Evolutionary conservation across 1,140 invertebrate genomes (phyloP).

Genomic region (Daktulosphaira vitifoliae): DNA sequence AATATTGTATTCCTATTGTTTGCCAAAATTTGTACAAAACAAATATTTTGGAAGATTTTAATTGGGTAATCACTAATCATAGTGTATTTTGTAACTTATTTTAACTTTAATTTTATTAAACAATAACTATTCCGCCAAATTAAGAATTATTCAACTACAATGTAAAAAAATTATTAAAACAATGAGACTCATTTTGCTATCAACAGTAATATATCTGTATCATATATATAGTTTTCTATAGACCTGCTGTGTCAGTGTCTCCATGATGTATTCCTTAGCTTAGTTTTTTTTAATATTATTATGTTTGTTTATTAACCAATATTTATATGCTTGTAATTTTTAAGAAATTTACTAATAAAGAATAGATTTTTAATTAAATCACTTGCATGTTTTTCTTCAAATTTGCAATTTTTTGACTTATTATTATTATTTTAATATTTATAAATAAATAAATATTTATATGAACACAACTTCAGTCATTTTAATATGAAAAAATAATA

Average conservation of each 20-base stretch:
- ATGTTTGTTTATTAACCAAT: slow-evolving; percentile 32
- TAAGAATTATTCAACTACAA: slow-evolving; percentile 16
- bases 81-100: slow-evolving; percentile 32
- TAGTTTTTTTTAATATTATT: slow-evolving; percentile 32
- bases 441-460: no score
- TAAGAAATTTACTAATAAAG: slow-evolving; percentile 34
- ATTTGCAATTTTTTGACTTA: no score
- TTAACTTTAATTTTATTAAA: slow-evolving; percentile 30
- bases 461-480: no score
- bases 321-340: slow-evolving; percentile 34
- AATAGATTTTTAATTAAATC: slow-evolving; percentile 31
- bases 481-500: no score
- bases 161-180: slow-evolving; percentile 12
- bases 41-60: slow-evolving; percentile 25
- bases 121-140: slow-evolving; percentile 25
- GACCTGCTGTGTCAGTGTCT: slow-evolving; percentile 16
- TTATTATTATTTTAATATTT: no score
- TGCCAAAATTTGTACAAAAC: slow-evolving; percentile 30
- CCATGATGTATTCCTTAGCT: slow-evolving; percentile 31
- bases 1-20: slow-evolving; percentile 32
- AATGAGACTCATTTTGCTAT: slow-evolving; percentile 22
- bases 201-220: slow-evolving; percentile 10
- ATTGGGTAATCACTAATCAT: slow-evolving; percentile 31
- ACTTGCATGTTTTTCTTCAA: no score
- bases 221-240: slow-evolving; percentile 22